Conservation (phyloP, 2,888 invertebrate genomes). For the Alcis repandata region DNA sequence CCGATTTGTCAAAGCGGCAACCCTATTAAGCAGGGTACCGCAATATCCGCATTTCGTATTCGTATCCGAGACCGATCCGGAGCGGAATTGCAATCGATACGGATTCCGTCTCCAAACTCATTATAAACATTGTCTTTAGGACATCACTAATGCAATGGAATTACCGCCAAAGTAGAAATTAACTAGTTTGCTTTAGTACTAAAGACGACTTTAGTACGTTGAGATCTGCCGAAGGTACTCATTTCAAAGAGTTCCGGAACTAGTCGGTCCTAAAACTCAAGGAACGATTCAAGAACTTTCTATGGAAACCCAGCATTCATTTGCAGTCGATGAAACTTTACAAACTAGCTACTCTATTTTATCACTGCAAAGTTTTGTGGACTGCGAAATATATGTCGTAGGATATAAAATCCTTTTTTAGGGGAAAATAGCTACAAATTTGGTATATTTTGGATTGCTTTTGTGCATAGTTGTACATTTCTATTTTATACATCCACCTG, state of each 20-base stretch:
- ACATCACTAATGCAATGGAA: conserved; percentile 22
- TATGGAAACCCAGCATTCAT: too few relatives aligned
- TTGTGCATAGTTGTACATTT: too few relatives aligned
- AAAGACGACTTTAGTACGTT: too few relatives aligned
- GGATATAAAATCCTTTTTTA: too few relatives aligned
- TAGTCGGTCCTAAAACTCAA: neutral
- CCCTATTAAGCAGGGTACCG: conserved; percentile 49
- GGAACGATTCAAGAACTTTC: too few relatives aligned
- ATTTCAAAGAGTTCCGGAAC: neutral
- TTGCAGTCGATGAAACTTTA: too few relatives aligned
- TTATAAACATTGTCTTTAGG: conserved; percentile 40
- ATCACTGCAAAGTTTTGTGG: too few relatives aligned
- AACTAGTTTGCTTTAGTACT: neutral
- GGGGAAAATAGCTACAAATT: too few relatives aligned
- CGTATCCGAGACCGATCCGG: conserved; percentile 55
- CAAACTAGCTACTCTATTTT: too few relatives aligned
- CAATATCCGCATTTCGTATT: conserved; percentile 69
- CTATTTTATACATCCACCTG: too few relatives aligned
- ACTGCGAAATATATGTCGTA: too few relatives aligned
- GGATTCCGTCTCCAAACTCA: conserved; percentile 31
- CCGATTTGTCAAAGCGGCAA: conserved; percentile 22
- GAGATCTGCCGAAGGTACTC: neutral
- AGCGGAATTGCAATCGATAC: conserved; percentile 56
- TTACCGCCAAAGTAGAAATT: neutral
- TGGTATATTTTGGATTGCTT: too few relatives aligned